Percentiles rank a stretch among this genome's conserved stretches.
These are phyloP conservation scores for Ypsolopha scabrella DNA, from an alignment of 2,888 invertebrate species.

Conservation along the genomic window DNA sequence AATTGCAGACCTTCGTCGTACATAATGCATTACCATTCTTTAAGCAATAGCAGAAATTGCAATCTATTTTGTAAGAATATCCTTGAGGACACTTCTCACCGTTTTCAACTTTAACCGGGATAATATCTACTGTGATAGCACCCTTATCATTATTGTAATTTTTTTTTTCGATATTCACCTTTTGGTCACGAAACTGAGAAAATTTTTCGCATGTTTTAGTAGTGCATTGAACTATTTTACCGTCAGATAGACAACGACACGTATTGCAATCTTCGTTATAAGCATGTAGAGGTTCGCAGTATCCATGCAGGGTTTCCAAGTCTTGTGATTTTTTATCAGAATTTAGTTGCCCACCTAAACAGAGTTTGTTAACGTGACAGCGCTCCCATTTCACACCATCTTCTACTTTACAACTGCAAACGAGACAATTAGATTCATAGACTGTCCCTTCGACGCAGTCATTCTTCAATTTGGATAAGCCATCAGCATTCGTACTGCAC, in stretches of 20 bases:
- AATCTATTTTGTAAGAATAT: slow-evolving; percentile 35
- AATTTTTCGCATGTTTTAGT: slow-evolving; percentile 20
- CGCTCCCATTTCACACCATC: slow-evolving; percentile 22
- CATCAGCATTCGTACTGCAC: slow-evolving; percentile 16
- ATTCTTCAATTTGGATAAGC: slow-evolving; percentile 1
- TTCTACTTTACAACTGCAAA: slow-evolving; percentile 28
- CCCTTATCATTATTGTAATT: no score
- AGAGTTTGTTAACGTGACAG: slow-evolving; percentile 24
- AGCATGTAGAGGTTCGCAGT: slow-evolving; percentile 38
- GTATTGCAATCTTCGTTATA: slow-evolving; percentile 39
- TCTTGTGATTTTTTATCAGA: background rate
- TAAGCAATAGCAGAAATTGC: slow-evolving; percentile 47
- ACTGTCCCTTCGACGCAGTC: slow-evolving; percentile 30
- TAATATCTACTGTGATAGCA: slow-evolving; percentile 23
- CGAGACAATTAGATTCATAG: slow-evolving; percentile 34
- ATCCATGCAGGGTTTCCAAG: slow-evolving; percentile 27
- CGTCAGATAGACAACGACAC: slow-evolving; percentile 38
- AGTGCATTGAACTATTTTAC: slow-evolving; percentile 33
- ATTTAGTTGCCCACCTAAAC: slow-evolving; percentile 7
- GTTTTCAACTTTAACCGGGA: slow-evolving; percentile 30
- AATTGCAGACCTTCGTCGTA: slow-evolving; percentile 31
- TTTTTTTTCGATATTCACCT: no score
- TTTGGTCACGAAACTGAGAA: background rate
- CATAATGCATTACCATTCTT: slow-evolving; percentile 45
- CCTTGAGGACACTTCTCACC: slow-evolving; percentile 29